phyloP scores from a whole-genome alignment of 2,113 vertebrate species.

The Scomber japonicus region DNA sequence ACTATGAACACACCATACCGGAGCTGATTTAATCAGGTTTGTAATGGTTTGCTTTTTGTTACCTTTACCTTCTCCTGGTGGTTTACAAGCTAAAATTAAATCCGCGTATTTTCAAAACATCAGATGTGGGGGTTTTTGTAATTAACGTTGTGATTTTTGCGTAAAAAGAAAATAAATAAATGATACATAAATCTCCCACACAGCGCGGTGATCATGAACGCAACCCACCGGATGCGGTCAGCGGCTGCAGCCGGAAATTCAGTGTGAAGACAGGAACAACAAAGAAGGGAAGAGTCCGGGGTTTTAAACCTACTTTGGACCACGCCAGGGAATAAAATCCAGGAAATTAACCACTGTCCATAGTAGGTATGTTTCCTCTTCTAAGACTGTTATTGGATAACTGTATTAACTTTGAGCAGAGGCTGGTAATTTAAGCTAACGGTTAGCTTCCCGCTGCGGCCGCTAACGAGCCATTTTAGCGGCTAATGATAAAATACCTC shows the following conservation, averaged over 20 bases:
- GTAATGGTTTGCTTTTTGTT: not conserved
- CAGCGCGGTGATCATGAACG: conserved; percentile 20
- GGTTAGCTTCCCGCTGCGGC: conserved; percentile 16
- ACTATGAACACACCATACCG: no score
- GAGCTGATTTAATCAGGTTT: not conserved
- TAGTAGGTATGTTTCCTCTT: conserved; percentile 26
- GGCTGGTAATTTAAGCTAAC: not conserved
- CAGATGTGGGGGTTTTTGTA: no score
- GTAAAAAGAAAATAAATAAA: not conserved
- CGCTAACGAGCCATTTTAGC: conserved; percentile 60
- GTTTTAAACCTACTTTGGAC: conserved; percentile 46
- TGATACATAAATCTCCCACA: not conserved
- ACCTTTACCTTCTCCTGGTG: not conserved
- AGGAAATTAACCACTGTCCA: not conserved
- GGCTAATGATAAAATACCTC: conserved; percentile 4
- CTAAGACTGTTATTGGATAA: rapidly evolving
- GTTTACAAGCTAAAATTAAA: not conserved
- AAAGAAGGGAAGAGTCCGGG: conserved; percentile 71
- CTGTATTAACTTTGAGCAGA: not conserved
- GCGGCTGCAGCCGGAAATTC: conserved; percentile 62
- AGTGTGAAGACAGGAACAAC: conserved; percentile 71
- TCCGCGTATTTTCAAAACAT: rapidly evolving
- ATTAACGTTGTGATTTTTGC: no score
- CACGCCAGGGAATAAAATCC: not conserved
- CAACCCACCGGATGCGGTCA: conserved; percentile 46